These are phyloP conservation scores for Xanthia icteritia DNA, from an alignment of 2,888 invertebrate genomes.

Conservation along the genomic window DNA sequence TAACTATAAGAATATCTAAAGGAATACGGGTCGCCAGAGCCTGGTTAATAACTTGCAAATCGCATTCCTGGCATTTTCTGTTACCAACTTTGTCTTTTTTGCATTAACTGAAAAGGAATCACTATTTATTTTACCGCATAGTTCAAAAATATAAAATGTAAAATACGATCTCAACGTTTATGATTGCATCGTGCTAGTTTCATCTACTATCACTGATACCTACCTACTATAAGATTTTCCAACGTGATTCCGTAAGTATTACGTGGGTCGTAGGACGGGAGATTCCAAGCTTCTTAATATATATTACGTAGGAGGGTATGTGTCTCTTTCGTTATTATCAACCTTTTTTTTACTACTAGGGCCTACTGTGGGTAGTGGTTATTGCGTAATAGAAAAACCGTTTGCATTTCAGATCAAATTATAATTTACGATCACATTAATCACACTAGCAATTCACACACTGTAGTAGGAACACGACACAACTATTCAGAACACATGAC, in stretches of 20 bases:
- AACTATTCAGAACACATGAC: too few relatives aligned
- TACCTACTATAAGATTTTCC: neutral
- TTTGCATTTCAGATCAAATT: too few relatives aligned
- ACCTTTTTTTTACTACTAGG: too few relatives aligned
- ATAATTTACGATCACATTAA: too few relatives aligned
- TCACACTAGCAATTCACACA: too few relatives aligned
- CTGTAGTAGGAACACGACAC: too few relatives aligned
- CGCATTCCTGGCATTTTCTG: neutral
- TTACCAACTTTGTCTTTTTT: neutral
- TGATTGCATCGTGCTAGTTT: neutral
- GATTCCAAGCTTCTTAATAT: neutral
- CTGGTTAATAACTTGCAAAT: neutral
- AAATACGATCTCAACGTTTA: neutral
- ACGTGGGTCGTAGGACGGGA: neutral
- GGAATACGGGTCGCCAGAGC: neutral
- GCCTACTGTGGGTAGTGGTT: too few relatives aligned
- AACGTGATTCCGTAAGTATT: neutral
- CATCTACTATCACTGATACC: neutral
- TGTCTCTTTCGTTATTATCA: too few relatives aligned
- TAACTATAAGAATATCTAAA: neutral
- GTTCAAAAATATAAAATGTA: constrained; percentile 3
- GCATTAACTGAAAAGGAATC: neutral
- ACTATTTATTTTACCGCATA: neutral
- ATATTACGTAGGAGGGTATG: too few relatives aligned
- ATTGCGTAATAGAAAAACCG: too few relatives aligned